phyloP scores from a whole-genome alignment of 2,888 invertebrate genomes.

The Pogonocherus hispidulus region DNA sequence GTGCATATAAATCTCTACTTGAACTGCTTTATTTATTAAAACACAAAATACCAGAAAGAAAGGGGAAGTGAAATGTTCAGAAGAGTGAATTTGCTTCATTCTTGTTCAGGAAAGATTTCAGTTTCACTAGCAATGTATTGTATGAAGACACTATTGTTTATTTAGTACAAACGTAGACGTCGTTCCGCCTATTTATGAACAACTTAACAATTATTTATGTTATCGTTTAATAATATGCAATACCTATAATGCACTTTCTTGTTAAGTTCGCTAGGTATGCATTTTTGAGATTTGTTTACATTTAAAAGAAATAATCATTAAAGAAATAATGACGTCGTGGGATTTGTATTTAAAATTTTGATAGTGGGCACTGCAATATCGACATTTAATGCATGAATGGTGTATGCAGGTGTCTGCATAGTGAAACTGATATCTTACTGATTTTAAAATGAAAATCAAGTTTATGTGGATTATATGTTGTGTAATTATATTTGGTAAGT shows the following conservation, averaged over 20 bases:
- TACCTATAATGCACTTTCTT: background rate
- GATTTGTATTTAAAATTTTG: too few relatives aligned
- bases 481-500: slow-evolving; percentile 11
- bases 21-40: background rate
- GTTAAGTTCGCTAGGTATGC: background rate
- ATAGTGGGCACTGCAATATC: too few relatives aligned
- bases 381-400: too few relatives aligned
- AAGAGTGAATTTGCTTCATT: slow-evolving; percentile 11
- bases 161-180: slow-evolving; percentile 2
- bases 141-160: slow-evolving; percentile 15
- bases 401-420: background rate
- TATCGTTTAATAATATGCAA: background rate
- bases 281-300: background rate
- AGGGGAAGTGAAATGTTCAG: slow-evolving; percentile 21
- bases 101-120: slow-evolving; percentile 19
- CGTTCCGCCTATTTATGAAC: slow-evolving; percentile 6
- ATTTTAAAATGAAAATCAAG: background rate
- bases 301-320: background rate
- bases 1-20: too few relatives aligned
- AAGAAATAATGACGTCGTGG: background rate
- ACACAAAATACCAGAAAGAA: background rate
- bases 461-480: slow-evolving; percentile 14
- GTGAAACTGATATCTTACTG: background rate
- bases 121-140: slow-evolving; percentile 21
- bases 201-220: background rate